A percentile compares a stretch with the other conserved stretches of the same genome.
These are phyloP conservation scores for Gymnocypris eckloni DNA, from an alignment of 2,797 vertebrate species.

Conservation along the genomic window DNA sequence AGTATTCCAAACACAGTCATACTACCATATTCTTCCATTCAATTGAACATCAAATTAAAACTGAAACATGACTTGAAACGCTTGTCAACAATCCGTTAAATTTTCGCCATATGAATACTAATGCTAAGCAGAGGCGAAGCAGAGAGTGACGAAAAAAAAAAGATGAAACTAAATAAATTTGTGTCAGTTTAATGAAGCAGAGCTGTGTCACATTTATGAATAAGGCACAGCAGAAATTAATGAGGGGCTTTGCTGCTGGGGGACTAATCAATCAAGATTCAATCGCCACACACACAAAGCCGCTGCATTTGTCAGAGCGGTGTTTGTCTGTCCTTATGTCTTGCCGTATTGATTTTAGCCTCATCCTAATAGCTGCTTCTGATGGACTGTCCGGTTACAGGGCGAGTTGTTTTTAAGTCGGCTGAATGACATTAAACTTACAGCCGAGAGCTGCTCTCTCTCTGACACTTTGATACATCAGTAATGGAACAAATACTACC, in stretches of 20 bases:
- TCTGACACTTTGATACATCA: constrained; percentile 54
- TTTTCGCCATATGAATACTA: constrained; percentile 50
- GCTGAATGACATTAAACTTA: constrained; percentile 56
- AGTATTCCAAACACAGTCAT: neutral
- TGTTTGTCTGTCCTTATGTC: constrained; percentile 82
- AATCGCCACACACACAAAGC: constrained; percentile 64
- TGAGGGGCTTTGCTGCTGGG: constrained; percentile 60
- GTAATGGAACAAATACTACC: constrained; percentile 22
- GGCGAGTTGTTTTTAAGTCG: constrained; percentile 53
- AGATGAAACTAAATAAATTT: constrained; percentile 55
- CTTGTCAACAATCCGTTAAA: constrained; percentile 44
- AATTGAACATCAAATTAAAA: constrained; percentile 68
- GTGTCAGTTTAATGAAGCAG: constrained; percentile 60
- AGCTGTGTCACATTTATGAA: constrained; percentile 49
- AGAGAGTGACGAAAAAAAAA: constrained; percentile 22
- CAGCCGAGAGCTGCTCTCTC: constrained; percentile 47
- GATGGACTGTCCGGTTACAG: constrained; percentile 56
- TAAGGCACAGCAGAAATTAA: constrained; percentile 57
- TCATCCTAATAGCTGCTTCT: constrained; percentile 53
- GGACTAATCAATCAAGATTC: constrained; percentile 82
- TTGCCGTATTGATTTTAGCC: constrained; percentile 81
- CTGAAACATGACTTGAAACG: constrained; percentile 69
- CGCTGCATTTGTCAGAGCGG: constrained; percentile 79
- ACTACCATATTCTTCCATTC: constrained; percentile 4
- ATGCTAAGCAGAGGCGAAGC: constrained; percentile 49